Conservation (phyloP, 2,888 invertebrate species). For the Coecobrya sp. region DNA sequence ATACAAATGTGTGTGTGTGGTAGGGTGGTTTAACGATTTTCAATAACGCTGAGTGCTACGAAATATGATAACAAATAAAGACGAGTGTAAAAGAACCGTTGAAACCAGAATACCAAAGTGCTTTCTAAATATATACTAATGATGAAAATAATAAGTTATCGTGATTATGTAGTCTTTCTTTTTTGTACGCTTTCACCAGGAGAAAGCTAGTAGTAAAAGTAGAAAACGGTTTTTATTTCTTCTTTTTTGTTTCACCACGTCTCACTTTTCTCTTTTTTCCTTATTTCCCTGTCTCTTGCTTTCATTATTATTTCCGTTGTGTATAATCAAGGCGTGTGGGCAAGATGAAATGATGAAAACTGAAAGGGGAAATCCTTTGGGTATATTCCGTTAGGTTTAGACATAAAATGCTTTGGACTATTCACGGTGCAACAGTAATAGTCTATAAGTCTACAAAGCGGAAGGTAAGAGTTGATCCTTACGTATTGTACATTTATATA, state of each 20-base stretch:
- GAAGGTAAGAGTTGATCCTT: constrained; percentile 17
- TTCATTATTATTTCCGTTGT: constrained; percentile 46
- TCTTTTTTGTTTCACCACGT: constrained; percentile 21
- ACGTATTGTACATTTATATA: neutral
- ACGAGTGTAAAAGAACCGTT: neutral
- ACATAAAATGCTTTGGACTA: neutral
- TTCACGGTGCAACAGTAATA: neutral
- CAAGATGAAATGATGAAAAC: constrained; percentile 66
- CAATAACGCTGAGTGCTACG: constrained; percentile 30
- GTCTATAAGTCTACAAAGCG: constrained; percentile 5
- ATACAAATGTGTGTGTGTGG: too few species aligned
- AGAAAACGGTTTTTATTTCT: neutral
- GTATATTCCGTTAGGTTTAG: constrained; percentile 45
- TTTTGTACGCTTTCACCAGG: constrained; percentile 7
- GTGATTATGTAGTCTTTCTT: constrained; percentile 3
- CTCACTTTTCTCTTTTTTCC: neutral
- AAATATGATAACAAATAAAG: constrained; percentile 15
- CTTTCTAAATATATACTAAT: constrained; percentile 14
- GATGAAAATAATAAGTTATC: constrained; percentile 15
- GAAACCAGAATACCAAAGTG: constrained; percentile 7
- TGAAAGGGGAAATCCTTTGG: constrained; percentile 39
- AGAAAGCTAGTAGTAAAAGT: neutral
- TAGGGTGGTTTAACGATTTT: neutral
- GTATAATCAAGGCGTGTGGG: constrained; percentile 62
- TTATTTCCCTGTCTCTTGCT: constrained; percentile 28